Percentiles rank a stretch among this genome's conserved stretches.
Evolutionary conservation across 2,797 vertebrate genomes (phyloP).

Genomic region (Pipistrellus nathusii): DNA sequence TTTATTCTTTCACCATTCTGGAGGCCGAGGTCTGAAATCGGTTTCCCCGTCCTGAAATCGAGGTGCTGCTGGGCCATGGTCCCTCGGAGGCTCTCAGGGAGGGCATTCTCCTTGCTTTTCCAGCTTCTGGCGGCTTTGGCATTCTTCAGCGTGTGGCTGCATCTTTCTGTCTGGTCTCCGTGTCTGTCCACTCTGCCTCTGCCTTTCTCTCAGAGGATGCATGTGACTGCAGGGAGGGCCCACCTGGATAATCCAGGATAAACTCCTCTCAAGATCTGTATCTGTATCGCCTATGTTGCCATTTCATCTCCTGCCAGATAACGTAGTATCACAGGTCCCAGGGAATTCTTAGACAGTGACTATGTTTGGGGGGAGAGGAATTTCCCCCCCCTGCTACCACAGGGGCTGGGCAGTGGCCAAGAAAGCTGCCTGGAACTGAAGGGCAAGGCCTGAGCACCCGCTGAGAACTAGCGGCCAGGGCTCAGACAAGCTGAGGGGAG

Average conservation of each 20-base stretch:
- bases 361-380: background rate
- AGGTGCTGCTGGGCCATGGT: too few species aligned
- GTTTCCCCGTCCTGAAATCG: background rate
- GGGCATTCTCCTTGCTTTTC: too few species aligned
- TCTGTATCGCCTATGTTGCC: background rate
- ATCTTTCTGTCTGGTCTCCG: background rate
- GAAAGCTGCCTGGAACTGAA: conserved; percentile 26
- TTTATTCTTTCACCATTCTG: background rate
- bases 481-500: background rate
- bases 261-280: background rate
- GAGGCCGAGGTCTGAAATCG: background rate
- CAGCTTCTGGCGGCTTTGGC: background rate
- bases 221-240: background rate
- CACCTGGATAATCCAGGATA: background rate
- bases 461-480: too few species aligned
- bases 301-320: background rate
- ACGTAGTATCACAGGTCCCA: background rate
- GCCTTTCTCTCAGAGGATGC: background rate
- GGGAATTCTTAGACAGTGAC: background rate
- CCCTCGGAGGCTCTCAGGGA: background rate
- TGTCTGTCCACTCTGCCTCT: background rate
- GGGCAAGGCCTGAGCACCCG: background rate
- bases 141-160: background rate
- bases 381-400: background rate
- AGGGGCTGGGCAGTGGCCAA: conserved; percentile 70